Base-by-base conservation (phyloP, 2,797 vertebrate genomes). In the Rhabdophis nuchalis region DNA sequence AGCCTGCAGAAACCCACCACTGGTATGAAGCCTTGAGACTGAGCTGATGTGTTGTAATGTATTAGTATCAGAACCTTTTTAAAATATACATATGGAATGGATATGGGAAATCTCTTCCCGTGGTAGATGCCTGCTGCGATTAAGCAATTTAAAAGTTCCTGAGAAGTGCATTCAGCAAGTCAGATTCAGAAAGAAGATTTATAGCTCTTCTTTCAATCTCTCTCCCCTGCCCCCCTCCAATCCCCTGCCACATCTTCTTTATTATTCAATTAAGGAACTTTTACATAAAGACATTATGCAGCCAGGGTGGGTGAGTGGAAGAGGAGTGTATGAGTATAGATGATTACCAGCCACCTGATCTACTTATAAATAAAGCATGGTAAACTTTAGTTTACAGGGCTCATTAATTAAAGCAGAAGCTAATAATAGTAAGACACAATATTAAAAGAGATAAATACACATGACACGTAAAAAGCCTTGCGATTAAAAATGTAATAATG, bases 181-280 rank as follows among this genome's bases (percentile, higher is more conserved):
- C 32, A 85, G 68, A 95, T 89, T 93, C 68, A 29, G 91, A 56
- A 93, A 58, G 36, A 87, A 94, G 91, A 94, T 93, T 96, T 93
- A 92, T 64, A 90, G 89, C 36, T 91, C 91, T 54, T 92, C 1
- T 90, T 54, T 89, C 72, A 46, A 46, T 25, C 56, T 68, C 54
- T 16, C 5, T 9, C 14, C 52, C 61, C 25, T 18, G 7, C 52
- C 53, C 29, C 2, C 0, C n/a, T 12, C 60, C 27, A 29, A 53
- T 90, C 41, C 85, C 46, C 50, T 61, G 85, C 60, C 36, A 52
- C 93, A 92, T 27, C 36, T 29, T 46, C 52, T 95, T 96, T 95
- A 82, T 95, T 90, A 96, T 95, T 97, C 94, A 96, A 86, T 95
- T 94, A 93, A 95, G 96, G 60, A 60, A 92, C 72, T 96, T 92